Evolutionary conservation across 2,888 invertebrate genomes (phyloP), one percentile per base, ranked within the genome.

Genomic region (Mylabris sibirica): DNA sequence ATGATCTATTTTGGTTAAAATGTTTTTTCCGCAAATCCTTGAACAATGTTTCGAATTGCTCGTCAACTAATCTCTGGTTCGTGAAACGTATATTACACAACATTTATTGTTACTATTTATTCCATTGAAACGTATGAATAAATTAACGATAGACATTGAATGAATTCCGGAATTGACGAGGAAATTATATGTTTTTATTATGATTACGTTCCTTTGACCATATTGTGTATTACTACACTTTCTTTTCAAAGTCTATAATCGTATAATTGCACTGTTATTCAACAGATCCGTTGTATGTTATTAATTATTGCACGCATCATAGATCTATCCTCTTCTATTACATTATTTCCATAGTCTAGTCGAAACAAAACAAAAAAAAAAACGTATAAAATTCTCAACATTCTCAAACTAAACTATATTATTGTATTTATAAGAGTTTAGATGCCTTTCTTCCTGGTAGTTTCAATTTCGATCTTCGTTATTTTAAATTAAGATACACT

Each of bases 201-300:
- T 57, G n/a, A 24, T n/a, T 57, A 26, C 24, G 26, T 57, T 26
- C 57, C 4, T 4, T 24, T 5, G 14, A 57, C 57, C 57, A 57
- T 57, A 57, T 26, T 57, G 57, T 57, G 24, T 44, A 24, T 14
- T 57, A 57, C n/a, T 57, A 57, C 14, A 57, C 24, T 24, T 57
- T 57, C 57, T 57, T 53, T 57, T 57, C 57, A 57, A 57, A 20
- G 57, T 57, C 57, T 57, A 24, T 57, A 57, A 57, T 57, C 24
- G 26, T 26, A 57, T 26, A 57, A 57, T 57, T 57, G 14, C 57
- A 57, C 26, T 57, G 57, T 26, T 57, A 57, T 57, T 26, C 26
- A 57, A 57, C 57, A 57, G 14, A 57, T 26, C 24, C 24, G 5
- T 6, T 22, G 26, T 12, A 5, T 57, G 57, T 26, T 57, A 57